These are phyloP conservation scores for Petrophora chlorosata DNA, from an alignment of 2,888 invertebrate species.

Conservation along the genomic window DNA sequence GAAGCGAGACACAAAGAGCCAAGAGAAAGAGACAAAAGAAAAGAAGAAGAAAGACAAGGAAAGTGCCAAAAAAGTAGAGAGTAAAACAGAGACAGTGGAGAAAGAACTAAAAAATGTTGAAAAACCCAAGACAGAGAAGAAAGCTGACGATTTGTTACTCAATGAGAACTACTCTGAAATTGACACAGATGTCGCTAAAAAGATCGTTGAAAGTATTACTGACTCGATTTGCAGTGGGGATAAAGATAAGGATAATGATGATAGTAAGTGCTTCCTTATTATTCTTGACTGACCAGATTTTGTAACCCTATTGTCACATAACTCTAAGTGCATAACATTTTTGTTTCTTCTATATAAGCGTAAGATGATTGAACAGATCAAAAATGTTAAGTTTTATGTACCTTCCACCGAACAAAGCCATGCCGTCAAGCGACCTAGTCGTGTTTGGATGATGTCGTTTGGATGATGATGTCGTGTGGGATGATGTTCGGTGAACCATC, in stretches of 20 bases:
- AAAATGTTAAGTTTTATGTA: too few relatives aligned
- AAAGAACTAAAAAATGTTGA: too few relatives aligned
- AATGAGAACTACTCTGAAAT: slow-evolving; percentile 81
- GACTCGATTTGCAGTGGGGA: slow-evolving; percentile 90
- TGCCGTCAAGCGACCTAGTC: too few relatives aligned
- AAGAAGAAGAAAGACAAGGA: slow-evolving; percentile 57
- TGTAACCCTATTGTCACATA: too few relatives aligned
- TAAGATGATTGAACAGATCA: too few relatives aligned
- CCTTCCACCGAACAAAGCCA: too few relatives aligned
- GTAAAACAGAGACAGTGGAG: slow-evolving; percentile 37
- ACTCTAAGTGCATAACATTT: too few relatives aligned
- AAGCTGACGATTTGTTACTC: slow-evolving; percentile 65
- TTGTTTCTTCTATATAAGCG: too few relatives aligned
- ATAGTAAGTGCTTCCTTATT: slow-evolving; percentile 74
- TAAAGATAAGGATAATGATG: slow-evolving; percentile 87
- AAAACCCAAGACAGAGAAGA: slow-evolving; percentile 47
- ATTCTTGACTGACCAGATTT: too few relatives aligned
- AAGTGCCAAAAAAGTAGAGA: slow-evolving; percentile 59
- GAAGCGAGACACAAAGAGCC: slow-evolving; percentile 66
- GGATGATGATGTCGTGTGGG: too few relatives aligned
- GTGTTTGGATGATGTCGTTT: too few relatives aligned
- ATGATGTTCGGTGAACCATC: too few relatives aligned
- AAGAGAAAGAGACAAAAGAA: slow-evolving; percentile 53
- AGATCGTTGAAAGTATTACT: slow-evolving; percentile 94
- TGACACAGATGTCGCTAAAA: slow-evolving; percentile 94